Percentiles rank a stretch among this genome's conserved stretches.
phyloP scores from a whole-genome alignment of 1,140 invertebrate species.

The Cydia pomonella region DNA sequence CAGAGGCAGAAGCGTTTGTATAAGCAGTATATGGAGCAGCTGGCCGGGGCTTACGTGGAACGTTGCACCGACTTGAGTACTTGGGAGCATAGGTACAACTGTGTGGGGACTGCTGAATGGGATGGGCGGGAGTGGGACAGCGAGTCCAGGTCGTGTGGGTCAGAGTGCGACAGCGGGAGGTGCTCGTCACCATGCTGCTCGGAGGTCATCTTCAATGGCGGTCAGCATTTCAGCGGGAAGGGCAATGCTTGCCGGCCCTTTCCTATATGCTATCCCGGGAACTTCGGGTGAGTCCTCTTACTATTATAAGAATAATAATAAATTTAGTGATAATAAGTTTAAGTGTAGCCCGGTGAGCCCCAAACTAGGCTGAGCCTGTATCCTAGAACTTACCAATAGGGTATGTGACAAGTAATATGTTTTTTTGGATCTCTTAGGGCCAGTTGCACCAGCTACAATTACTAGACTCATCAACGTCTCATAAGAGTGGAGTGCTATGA shows the following conservation, averaged over 20 bases:
- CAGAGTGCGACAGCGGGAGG: constrained; percentile 70
- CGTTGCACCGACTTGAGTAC: constrained; percentile 60
- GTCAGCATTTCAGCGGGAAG: constrained; percentile 72
- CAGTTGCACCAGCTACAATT: too few relatives aligned
- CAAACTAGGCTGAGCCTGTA: too few relatives aligned
- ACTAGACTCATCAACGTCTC: too few relatives aligned
- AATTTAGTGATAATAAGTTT: too few relatives aligned
- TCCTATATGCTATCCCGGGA: constrained; percentile 69
- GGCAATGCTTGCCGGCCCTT: constrained; percentile 56
- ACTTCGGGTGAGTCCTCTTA: constrained; percentile 65
- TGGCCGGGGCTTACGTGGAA: constrained; percentile 71
- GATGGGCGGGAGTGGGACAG: constrained; percentile 56
- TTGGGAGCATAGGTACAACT: constrained; percentile 58
- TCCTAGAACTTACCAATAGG: too few relatives aligned
- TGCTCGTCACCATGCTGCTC: constrained; percentile 77
- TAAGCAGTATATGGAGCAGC: constrained; percentile 76
- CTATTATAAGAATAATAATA: too few relatives aligned
- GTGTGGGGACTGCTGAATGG: constrained; percentile 60
- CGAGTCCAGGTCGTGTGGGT: constrained; percentile 59
- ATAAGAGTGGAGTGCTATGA: too few relatives aligned
- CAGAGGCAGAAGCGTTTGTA: constrained; percentile 78
- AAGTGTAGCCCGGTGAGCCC: too few relatives aligned
- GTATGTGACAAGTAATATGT: too few relatives aligned
- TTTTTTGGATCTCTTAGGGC: too few relatives aligned
- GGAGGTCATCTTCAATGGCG: constrained; percentile 78